Conservation (phyloP, 2,113 vertebrate species). For the Piliocolobus tephrosceles region DNA sequence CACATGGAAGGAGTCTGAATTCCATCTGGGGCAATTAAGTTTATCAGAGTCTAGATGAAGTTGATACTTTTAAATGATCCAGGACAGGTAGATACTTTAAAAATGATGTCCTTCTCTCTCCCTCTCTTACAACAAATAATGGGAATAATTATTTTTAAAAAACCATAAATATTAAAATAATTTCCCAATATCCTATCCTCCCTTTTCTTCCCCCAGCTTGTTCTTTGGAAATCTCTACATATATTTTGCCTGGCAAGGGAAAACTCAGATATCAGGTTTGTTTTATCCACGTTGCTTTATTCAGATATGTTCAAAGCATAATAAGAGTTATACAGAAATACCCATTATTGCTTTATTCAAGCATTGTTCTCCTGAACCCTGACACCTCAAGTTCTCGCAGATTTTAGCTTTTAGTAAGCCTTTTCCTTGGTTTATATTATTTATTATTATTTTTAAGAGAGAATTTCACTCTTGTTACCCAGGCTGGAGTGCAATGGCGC, state of each 20-base stretch:
- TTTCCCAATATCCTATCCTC: neutral
- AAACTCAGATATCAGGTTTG: constrained; percentile 93
- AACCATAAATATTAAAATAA: neutral
- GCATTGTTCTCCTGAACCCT: neutral
- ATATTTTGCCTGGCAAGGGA: constrained; percentile 95
- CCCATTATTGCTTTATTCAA: neutral
- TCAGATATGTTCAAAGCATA: neutral
- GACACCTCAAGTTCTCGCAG: neutral
- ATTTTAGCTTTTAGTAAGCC: neutral
- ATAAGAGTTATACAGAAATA: neutral
- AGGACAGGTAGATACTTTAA: neutral
- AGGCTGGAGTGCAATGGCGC: too few species aligned
- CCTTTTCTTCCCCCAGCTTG: constrained; percentile 85
- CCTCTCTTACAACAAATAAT: neutral
- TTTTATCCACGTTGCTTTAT: constrained; percentile 42
- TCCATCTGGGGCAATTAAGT: neutral
- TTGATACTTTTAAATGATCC: neutral
- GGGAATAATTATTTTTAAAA: neutral
- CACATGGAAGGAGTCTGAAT: neutral
- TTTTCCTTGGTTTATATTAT: neutral
- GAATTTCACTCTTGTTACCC: too few species aligned
- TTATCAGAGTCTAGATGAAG: neutral
- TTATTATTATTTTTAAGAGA: neutral
- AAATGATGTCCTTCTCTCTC: neutral
- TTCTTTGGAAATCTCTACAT: constrained; percentile 99